These are phyloP conservation scores for Dolichopus griseipennis DNA, from an alignment of 2,888 invertebrate species.

Conservation along the genomic window DNA sequence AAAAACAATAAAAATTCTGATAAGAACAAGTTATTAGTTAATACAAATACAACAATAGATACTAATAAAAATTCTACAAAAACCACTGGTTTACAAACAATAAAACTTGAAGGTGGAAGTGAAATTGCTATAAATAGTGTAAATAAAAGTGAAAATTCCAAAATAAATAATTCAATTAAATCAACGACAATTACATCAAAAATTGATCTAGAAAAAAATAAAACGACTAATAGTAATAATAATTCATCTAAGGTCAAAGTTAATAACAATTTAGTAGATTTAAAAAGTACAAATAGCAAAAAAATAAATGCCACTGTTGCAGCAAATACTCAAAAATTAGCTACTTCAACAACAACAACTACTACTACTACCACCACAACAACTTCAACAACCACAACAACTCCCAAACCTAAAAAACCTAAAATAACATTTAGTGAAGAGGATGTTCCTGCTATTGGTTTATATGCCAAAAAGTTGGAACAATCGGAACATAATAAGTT, in stretches of 20 bases:
- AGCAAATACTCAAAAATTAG: not conserved
- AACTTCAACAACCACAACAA: slow-evolving; percentile 33
- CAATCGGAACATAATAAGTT: not conserved
- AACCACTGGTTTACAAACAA: not conserved
- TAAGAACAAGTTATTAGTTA: not conserved
- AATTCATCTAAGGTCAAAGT: not conserved
- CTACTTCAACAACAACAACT: slow-evolving; percentile 20
- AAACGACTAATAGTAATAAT: not conserved
- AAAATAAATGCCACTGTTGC: not conserved
- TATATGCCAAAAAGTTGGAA: slow-evolving; percentile 18
- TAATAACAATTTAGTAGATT: not conserved
- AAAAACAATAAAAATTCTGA: not conserved
- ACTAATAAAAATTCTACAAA: not conserved
- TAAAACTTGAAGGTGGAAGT: not conserved
- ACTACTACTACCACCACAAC: slow-evolving; percentile 30
- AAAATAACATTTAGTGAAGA: slow-evolving; percentile 44
- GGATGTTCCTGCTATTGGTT: slow-evolving; percentile 34
- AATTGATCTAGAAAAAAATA: not conserved
- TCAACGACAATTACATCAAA: not conserved
- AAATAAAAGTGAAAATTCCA: not conserved
- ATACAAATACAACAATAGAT: not conserved
- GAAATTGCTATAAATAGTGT: not conserved
- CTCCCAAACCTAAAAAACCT: slow-evolving; percentile 47
- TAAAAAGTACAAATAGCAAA: not conserved
- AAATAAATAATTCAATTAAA: slow-evolving; percentile 2